Evolutionary conservation across 35 echinoderm and acorn worm species (phyloP).

Genomic region (Ophioderma brevispina): DNA sequence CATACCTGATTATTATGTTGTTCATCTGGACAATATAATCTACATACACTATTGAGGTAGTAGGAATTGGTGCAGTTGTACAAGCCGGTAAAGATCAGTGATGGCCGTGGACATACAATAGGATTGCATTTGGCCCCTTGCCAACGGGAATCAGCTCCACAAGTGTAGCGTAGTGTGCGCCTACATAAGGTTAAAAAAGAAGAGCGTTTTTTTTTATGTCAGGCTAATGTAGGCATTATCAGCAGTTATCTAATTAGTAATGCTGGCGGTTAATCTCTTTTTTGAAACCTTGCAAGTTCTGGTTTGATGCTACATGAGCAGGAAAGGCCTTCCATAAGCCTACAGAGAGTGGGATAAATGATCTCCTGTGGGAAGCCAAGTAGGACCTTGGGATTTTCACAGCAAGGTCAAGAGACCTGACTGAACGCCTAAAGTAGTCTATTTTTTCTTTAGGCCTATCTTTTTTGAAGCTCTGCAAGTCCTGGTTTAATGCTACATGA

Average conservation of each 20-base stretch:
- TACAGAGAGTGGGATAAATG: not conserved
- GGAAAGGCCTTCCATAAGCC: no score
- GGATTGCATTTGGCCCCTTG: constrained; percentile 38
- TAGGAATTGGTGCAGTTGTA: constrained; percentile 67
- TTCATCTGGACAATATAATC: constrained; percentile 37
- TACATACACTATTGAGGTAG: constrained; percentile 59
- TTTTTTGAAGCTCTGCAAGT: no score
- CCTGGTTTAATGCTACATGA: no score
- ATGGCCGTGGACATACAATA: constrained; percentile 30
- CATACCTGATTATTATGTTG: not conserved
- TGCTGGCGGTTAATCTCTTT: no score
- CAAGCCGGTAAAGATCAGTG: constrained; percentile 14
- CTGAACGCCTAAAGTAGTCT: not conserved
- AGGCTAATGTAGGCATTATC: not conserved
- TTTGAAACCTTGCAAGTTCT: no score
- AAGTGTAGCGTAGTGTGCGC: constrained; percentile 26
- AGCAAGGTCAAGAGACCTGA: no score
- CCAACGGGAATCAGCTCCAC: constrained; percentile 50
- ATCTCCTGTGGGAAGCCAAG: no score
- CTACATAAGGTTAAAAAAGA: no score
- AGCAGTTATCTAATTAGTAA: no score
- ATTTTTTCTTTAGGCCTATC: not conserved
- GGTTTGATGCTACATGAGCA: no score
- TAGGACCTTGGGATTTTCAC: no score
- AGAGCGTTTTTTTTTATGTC: no score